These are phyloP conservation scores for Cryptops parisi DNA, from an alignment of 2,888 invertebrate species.

Conservation along the genomic window DNA sequence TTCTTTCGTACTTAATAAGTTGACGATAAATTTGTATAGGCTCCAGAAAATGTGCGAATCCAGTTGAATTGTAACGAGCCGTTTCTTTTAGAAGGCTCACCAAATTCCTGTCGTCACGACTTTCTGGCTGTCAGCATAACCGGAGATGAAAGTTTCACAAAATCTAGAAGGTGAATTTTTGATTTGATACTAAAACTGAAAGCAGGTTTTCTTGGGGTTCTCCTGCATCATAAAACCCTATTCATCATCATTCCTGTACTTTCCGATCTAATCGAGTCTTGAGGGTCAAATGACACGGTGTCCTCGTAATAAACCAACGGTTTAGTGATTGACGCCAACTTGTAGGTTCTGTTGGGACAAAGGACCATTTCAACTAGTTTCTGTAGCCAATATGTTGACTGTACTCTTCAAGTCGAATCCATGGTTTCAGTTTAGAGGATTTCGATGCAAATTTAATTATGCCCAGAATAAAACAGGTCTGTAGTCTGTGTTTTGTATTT, in stretches of 20 bases:
- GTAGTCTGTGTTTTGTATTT: too few relatives aligned
- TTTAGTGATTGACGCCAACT: neutral
- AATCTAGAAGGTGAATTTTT: constrained; percentile 4
- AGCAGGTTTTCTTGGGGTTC: neutral
- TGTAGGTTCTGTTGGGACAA: constrained; percentile 6
- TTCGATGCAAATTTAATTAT: constrained; percentile 7
- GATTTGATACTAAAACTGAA: neutral
- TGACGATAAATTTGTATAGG: neutral
- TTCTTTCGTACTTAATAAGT: neutral
- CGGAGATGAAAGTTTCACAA: constrained; percentile 6
- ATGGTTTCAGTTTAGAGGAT: constrained; percentile 7
- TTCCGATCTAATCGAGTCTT: neutral
- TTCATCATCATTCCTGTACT: too few relatives aligned
- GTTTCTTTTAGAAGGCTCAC: constrained; percentile 4
- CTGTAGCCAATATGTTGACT: constrained; percentile 4
- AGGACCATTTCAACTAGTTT: constrained; percentile 1
- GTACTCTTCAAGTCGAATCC: constrained; percentile 8
- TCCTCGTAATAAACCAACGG: neutral
- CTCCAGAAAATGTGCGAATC: constrained; percentile 1
- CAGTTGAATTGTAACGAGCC: constrained; percentile 7
- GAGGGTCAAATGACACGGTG: neutral
- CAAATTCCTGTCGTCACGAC: neutral
- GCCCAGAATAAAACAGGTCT: constrained; percentile 4
- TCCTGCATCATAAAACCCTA: too few relatives aligned
- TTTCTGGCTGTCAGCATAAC: constrained; percentile 8